Conservation (phyloP, 35 echinoderm and acorn worm genomes). For the Ophiothrix spiculata region DNA sequence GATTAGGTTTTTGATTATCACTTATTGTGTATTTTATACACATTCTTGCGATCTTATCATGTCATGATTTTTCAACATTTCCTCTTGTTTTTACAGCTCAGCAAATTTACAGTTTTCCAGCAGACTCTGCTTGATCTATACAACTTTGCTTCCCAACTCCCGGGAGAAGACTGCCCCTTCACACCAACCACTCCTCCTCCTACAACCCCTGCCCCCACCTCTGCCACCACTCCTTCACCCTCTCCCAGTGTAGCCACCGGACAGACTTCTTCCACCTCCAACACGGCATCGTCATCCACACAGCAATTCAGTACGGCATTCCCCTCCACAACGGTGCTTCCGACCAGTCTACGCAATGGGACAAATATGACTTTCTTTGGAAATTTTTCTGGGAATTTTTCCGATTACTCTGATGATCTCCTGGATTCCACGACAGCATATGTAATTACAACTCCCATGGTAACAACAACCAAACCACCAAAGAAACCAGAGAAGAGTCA, state of each 20-base stretch:
- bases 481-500: background rate
- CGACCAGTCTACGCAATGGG: background rate
- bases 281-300: background rate
- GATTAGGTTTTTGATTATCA: no score
- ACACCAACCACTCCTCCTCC: constrained; percentile 42
- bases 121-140: constrained; percentile 72
- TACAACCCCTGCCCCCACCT: constrained; percentile 7
- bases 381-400: background rate
- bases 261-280: background rate
- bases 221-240: background rate
- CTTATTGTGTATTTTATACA: no score
- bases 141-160: constrained; percentile 70
- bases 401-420: background rate
- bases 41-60: no score
- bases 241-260: background rate
- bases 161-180: constrained; percentile 72
- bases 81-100: constrained; percentile 52
- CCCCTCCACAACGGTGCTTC: background rate
- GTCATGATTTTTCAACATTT: constrained; percentile 35
- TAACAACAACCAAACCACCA: background rate
- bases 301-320: background rate
- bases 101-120: constrained; percentile 76
- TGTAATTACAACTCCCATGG: background rate
- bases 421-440: no score
- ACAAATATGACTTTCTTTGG: background rate